Base-by-base conservation (phyloP, 53 echinoderm and acorn worm species). In the Actinopyga echinites region DNA sequence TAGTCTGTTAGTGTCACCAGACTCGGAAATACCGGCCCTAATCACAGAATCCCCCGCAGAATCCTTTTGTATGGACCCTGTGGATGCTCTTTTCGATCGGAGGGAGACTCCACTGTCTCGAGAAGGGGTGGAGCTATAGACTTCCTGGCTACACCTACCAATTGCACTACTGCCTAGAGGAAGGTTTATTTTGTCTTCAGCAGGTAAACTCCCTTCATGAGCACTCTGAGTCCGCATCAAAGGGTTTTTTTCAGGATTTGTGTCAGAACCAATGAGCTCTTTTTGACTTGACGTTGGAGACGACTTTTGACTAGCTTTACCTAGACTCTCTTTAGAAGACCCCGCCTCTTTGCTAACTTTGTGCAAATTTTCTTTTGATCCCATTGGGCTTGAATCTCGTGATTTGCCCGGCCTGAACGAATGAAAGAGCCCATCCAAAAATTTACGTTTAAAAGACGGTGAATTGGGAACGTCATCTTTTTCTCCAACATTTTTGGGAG, bases 401-500 rank as follows among this genome's bases (percentile, higher is more conserved):
- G 96, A 96, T 85, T 93, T 93, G 84, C 91, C 90, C 43, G 95
- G 95, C 57, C 92, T 92, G 89, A 95, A 95, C 63, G 99, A 92
- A 82, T 95, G 94, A 59, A 99, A 94, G 74, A 95, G 83, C 55
- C 94, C 99, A 56, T 95, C 94, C 85, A 99, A 94, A 86, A 99
- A 92, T 93, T 95, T 99, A 85, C 91, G 90, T 43, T 92, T 90
- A 64, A 99, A 90, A 28, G 99, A 94, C 19, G 99, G 99, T 54
- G 99, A 99, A 64, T 90, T 90, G 37, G 86, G 83, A 82, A 85
- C 86, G 69, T 86, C 90, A 37, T 93, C 95, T 82, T 92, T 92
- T 82, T 87, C 88, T 38, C 80, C 57, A 15, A 87, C 74, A 81
- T 82, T 74, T 85, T 91, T 91, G 57, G 77, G 73, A 57, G 81